Evolutionary conservation across 2,888 invertebrate genomes (phyloP).

Genomic region (Habroteleia sp.): DNA sequence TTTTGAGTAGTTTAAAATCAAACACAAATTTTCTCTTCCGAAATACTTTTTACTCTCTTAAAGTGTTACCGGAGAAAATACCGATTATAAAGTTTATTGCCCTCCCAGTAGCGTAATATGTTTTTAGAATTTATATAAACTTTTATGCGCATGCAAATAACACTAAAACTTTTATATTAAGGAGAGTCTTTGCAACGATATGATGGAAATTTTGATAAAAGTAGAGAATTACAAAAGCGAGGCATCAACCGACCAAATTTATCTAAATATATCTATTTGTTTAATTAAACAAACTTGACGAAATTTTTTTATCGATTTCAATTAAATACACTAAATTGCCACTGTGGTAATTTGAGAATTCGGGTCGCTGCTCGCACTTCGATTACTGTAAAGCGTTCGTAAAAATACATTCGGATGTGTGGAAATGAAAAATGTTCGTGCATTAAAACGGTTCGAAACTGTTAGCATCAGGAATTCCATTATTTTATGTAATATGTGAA

Average conservation of each 20-base stretch:
- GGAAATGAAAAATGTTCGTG: constrained; percentile 11
- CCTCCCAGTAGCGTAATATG: constrained; percentile 15
- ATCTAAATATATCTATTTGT: no score
- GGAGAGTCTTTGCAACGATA: background rate
- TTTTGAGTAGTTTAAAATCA: no score
- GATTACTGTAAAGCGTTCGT: background rate
- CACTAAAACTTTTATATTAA: constrained; percentile 27
- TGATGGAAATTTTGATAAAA: background rate
- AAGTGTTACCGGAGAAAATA: no score
- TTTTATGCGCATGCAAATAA: constrained; percentile 12
- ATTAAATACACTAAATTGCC: no score
- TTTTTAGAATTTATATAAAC: constrained; percentile 30
- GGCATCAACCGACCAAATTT: no score
- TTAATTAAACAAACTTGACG: no score
- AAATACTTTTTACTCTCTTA: background rate
- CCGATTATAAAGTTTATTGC: constrained; percentile 33
- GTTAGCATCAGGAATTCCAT: constrained; percentile 12
- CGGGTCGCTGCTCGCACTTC: background rate
- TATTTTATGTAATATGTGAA: background rate
- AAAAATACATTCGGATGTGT: constrained; percentile 6
- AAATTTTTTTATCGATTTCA: no score
- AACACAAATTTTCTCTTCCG: background rate
- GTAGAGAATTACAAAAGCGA: no score
- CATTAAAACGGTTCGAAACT: constrained; percentile 8
- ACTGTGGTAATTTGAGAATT: constrained; percentile 5